These are phyloP conservation scores for Tupaia tana DNA, from an alignment of 2,113 vertebrate genomes.

Conservation along the genomic window DNA sequence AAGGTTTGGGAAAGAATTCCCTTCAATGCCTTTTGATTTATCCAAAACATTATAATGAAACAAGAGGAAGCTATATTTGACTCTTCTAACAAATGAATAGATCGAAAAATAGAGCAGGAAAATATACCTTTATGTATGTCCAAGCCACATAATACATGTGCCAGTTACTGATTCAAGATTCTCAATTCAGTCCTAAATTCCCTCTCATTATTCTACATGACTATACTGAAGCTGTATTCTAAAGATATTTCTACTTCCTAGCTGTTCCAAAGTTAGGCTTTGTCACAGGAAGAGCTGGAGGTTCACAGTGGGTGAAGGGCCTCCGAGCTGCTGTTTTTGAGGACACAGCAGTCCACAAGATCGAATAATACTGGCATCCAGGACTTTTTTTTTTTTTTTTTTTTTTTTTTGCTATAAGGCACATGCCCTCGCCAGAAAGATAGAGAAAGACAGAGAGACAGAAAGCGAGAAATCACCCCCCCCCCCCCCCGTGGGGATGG, in stretches of 20 bases:
- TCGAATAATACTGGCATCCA: not conserved
- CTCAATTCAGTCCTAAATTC: not conserved
- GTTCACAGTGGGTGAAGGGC: not conserved
- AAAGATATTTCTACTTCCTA: not conserved
- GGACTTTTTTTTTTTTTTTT: not conserved
- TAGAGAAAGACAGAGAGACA: no score
- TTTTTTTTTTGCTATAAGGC: no score
- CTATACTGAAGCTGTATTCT: not conserved
- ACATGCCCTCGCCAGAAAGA: no score
- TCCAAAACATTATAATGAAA: conserved; percentile 8
- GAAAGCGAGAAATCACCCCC: no score
- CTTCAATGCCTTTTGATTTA: not conserved
- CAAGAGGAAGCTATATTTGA: not conserved
- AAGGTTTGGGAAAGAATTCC: no score
- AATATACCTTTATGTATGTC: no score
- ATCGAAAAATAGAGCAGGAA: not conserved
- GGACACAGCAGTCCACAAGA: accelerated
- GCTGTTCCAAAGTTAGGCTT: not conserved
- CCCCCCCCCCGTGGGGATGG: no score
- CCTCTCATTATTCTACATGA: not conserved
- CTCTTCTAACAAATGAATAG: not conserved
- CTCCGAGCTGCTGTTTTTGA: not conserved
- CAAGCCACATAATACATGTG: not conserved
- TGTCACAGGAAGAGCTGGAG: not conserved
- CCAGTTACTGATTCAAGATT: not conserved